Base-by-base conservation (phyloP, 2,888 invertebrate species). In the Caenorhabditis sp. region DNA sequence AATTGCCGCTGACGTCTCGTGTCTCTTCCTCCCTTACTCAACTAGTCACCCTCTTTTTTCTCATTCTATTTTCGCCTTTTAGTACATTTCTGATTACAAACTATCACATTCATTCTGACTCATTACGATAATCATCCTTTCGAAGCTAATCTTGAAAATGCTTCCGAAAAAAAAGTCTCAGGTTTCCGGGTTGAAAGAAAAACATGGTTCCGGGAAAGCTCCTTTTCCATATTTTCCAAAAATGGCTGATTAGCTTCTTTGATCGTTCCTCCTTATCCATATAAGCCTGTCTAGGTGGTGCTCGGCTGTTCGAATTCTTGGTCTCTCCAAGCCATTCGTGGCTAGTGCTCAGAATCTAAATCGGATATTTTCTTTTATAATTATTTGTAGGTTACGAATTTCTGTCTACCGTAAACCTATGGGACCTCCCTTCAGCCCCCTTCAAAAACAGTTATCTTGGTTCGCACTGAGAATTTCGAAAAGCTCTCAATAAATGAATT, bases 1-100 rank as follows among this genome's bases (percentile, higher is more conserved):
- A 68, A 68, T 68, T 68, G 54, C 54, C 22, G 19, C 24, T 68
- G 68, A 54, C 54, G 51, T 49, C 24, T 68, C 51, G 22, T 41
- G 4, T 31, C 14, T 24, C 38, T 22, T 68, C 51, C 22, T 68
- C 28, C 1, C 49, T 24, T 1, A 44, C 22, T 44, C 49, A 26
- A 66, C 24, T 22, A 68, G 54, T 68, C 38, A 38, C 41, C 49
- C n/a, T 22, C 28, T 19, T 51, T 64, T 28, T 35, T 28, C 19
- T 49, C n/a, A n/a, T n/a, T 66, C 49, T 68, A 49, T 49, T 66
- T 51, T 31, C 5, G 47, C 10, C 28, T n/a, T 10, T 6, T 64
- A n/a, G 7, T 22, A 38, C n/a, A 26, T 26, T n/a, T 28, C 0
- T 47, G 61, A 38, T 59, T 35, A 10, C 7, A 38, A 38, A 12